Evolutionary conservation across 2,797 vertebrate genomes (phyloP), one percentile per base, ranked within the genome.

Genomic region (Semaprochilodus insignis): DNA sequence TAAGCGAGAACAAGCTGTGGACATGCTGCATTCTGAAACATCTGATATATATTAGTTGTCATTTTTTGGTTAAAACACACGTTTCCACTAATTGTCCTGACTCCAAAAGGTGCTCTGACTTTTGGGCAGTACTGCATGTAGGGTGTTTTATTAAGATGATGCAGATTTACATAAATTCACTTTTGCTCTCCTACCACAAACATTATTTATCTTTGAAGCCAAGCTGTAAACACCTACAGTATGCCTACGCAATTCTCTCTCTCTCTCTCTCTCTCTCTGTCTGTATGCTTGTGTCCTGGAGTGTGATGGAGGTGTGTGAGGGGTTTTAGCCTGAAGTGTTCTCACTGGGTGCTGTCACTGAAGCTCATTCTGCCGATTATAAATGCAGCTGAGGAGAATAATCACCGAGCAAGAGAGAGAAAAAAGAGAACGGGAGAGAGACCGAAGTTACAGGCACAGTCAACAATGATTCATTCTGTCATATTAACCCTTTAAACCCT

Each of bases 311-410:
- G 67, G 40, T 77, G 23, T 57, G 10, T 51, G 63, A 67, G 27
- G 54, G 51, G 16, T 54, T 40, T 66, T 44, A 81, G 66, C 31
- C 66, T 74, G 71, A 66, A 57, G 60, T 57, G 48, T 44, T 74
- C 71, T 44, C 48, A n/a, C 51, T 4, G 52, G 79, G 71, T 44
- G 31, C 60, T 27, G 13, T 74, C 60, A 74, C 51, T 66, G 71
- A 74, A 19, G n/a, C 62, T 74, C 79, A 67, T n/a, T 55, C 34
- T 74, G 52, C 71, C 17, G n/a, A 74, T 74, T 66, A 55, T 15
- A 66, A 74, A 69, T 40, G 44, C 44, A 44, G 17, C 25, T 31
- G 62, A 25, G 5, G 44, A 81, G 59, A 74, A 66, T 54, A 44
- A 44, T 44, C 44, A 10, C 44, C 23, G 7, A 60, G 57, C 10